Base-by-base conservation (phyloP, 2,888 invertebrate species). In the Drosophila buzzatii region DNA sequence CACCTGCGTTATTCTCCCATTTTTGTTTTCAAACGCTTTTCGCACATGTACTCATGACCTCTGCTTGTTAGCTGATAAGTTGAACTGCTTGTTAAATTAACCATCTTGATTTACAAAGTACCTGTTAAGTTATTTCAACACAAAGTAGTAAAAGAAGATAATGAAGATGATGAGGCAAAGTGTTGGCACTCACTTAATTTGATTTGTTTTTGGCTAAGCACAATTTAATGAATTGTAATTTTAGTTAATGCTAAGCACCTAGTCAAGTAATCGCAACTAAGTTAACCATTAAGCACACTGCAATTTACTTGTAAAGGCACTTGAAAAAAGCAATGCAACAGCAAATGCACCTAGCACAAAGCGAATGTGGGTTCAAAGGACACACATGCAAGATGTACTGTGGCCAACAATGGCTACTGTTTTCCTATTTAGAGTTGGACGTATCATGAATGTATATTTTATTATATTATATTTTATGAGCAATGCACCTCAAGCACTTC, bases 51-150 rank as follows among this genome's bases (percentile, higher is more conserved):
- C 5, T 20, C 14, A 55, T n/a, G 45, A 69, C 66, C 39, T 42
- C 18, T 77, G 88, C 89, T 90, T 87, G 90, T 76, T 85, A 86
- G 84, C 66, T 84, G 73, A 83, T 81, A 68, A 77, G 73, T 84
- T 78, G 61, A 80, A 74, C 69, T 84, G 90, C 88, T 73, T 87
- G 90, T 73, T 81, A 49, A 49, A 44, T 56, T 51, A 56, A 45
- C 42, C 57, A 64, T 57, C 63, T 70, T 72, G 72, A 71, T 68
- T 84, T 72, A 58, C 64, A 35, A 79, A 79, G 58, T 73, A 63
- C 42, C 49, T 70, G 44, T 72, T 63, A 47, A 57, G 55, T 55
- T 55, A 27, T 41, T 55, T 56, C 60, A 53, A 66, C 62, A 73
- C 62, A 53, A 23, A 42, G 31, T 39, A 18, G 37, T 56, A 35